Percentiles rank a stretch among this genome's conserved stretches.
Evolutionary conservation across 30 jellyfish, hydroid and myxozoan genomes (phyloP).

Genomic region (Chrysaora quinquecirrha): DNA sequence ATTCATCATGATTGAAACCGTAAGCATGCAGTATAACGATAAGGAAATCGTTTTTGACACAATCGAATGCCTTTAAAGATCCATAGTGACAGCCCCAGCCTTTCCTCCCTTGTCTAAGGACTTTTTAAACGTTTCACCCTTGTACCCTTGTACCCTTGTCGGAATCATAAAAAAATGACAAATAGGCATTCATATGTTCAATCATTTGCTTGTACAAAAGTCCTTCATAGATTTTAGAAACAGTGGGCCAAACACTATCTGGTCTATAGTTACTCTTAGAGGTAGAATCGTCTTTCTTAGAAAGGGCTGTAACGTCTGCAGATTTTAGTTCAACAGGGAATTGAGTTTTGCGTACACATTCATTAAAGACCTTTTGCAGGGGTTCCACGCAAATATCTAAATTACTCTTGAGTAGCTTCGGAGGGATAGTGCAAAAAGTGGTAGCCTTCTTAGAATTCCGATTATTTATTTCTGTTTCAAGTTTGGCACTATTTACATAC

Average conservation of each 20-base stretch:
- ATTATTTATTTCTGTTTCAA: background rate
- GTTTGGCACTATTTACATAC: background rate
- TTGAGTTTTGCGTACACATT: background rate
- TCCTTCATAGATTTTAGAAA: background rate
- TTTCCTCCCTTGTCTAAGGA: slow-evolving; percentile 1
- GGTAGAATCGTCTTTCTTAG: background rate
- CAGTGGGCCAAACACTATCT: background rate
- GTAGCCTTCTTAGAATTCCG: slow-evolving; percentile 16
- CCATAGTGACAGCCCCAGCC: slow-evolving; percentile 28
- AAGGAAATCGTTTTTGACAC: slow-evolving; percentile 19
- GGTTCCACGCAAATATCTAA: background rate
- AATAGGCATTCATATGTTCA: background rate
- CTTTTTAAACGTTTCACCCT: background rate
- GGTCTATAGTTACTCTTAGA: background rate
- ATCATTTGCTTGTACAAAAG: background rate
- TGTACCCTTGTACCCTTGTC: slow-evolving; percentile 5
- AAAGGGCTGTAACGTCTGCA: slow-evolving; percentile 1
- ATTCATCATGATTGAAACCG: slow-evolving; percentile 35
- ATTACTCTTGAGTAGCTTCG: slow-evolving; percentile 17
- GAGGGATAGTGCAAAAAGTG: slow-evolving; percentile 15
- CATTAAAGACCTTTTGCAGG: background rate
- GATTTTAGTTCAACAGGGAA: background rate
- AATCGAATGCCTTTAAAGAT: slow-evolving; percentile 42
- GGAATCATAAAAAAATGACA: background rate
- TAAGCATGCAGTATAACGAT: slow-evolving; percentile 37